Percentiles rank a stretch among this genome's conserved stretches.
Evolutionary conservation across 2,888 invertebrate species (phyloP).

Genomic region (Macrophya alboannulata): DNA sequence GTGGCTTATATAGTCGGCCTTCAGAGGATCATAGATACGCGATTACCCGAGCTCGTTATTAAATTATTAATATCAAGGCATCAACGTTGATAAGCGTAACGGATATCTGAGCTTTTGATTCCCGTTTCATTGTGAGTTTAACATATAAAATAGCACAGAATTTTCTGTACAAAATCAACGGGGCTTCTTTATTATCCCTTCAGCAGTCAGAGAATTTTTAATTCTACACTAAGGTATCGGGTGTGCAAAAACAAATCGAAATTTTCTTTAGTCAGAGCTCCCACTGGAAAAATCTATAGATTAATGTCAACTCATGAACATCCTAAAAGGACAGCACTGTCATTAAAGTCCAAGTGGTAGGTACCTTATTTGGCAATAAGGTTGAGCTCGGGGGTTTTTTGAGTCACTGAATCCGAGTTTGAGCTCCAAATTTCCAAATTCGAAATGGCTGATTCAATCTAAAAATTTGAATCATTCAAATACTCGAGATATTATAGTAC

Average conservation of each 20-base stretch:
- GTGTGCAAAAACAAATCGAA: not conserved
- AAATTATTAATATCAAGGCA: not conserved
- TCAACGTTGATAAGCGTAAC: constrained; percentile 5
- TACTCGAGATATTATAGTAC: too few relatives aligned
- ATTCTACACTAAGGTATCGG: not conserved
- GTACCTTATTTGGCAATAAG: not conserved
- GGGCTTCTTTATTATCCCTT: not conserved
- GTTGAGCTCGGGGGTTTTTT: not conserved
- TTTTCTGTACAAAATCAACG: not conserved
- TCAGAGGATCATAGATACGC: not conserved
- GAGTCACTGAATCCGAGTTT: too few relatives aligned
- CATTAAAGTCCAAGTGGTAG: too few relatives aligned
- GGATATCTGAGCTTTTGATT: not conserved
- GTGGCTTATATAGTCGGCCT: not conserved
- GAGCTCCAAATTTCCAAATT: too few relatives aligned
- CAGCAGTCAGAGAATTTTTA: not conserved
- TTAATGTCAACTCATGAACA: not conserved
- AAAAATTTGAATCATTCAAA: too few relatives aligned
- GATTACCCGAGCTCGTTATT: not conserved
- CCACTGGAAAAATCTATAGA: not conserved
- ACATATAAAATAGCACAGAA: not conserved
- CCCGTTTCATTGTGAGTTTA: not conserved
- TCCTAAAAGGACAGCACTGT: too few relatives aligned
- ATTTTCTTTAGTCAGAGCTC: not conserved
- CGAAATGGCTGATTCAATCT: too few relatives aligned